Conservation (phyloP, 2,888 invertebrate species). For the Malachius bipustulatus region DNA sequence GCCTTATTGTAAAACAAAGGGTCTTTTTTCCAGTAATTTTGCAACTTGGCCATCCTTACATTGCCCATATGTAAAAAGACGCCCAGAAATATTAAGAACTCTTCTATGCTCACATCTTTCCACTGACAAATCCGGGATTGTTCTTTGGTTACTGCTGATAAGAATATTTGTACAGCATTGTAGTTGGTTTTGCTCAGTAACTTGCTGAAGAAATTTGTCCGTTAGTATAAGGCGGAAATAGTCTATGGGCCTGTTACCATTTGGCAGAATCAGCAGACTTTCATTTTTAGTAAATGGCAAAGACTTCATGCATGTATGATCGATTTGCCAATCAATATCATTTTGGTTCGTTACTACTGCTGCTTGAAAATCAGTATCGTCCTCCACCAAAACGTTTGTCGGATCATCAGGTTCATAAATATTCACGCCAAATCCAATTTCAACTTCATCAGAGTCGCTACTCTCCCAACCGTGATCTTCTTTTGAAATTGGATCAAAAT, state of each 20-base stretch:
- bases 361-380: constrained; percentile 1
- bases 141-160: too few relatives aligned
- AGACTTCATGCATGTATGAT: not conserved
- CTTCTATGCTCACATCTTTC: too few relatives aligned
- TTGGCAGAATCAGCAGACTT: constrained; percentile 2
- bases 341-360: not conserved
- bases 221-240: constrained; percentile 1
- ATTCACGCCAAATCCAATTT: constrained; percentile 1
- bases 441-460: not conserved
- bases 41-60: too few relatives aligned
- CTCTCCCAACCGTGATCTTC: constrained; percentile 1
- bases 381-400: not conserved
- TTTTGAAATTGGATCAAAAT: too few relatives aligned
- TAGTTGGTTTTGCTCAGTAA: constrained; percentile 3
- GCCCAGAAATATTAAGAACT: too few relatives aligned
- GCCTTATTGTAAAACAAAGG: too few relatives aligned
- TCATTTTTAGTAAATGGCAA: constrained; percentile 1
- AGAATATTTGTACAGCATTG: too few relatives aligned
- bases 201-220: constrained; percentile 1
- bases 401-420: constrained; percentile 2
- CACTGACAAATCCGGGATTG: too few relatives aligned
- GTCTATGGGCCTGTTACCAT: not conserved
- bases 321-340: not conserved
- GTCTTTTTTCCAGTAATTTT: too few relatives aligned
- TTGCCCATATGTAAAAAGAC: too few relatives aligned